Conservation (phyloP, 2,113 vertebrate species). For the Neopipo cinnamomea region DNA sequence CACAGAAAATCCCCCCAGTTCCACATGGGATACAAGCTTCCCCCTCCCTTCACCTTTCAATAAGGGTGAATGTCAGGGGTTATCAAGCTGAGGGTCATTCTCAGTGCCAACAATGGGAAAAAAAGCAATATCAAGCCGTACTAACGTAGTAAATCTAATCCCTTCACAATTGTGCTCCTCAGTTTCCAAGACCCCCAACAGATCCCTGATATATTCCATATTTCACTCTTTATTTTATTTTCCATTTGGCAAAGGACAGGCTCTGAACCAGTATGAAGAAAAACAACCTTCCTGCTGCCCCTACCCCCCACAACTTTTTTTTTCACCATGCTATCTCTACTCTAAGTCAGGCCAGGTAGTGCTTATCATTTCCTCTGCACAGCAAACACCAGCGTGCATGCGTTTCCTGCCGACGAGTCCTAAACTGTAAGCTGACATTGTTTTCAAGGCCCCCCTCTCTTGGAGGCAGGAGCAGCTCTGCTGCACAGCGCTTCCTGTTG, state of each 20-base stretch:
- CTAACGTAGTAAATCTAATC: background rate
- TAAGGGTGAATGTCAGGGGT: background rate
- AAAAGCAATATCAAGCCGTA: background rate
- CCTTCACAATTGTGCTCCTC: background rate
- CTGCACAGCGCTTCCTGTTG: slow-evolving; percentile 79
- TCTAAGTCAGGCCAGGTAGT: slow-evolving; percentile 72
- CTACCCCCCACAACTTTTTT: background rate
- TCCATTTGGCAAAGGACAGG: slow-evolving; percentile 48
- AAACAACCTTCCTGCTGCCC: background rate
- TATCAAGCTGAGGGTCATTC: background rate
- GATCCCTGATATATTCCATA: slow-evolving; percentile 21
- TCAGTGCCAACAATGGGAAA: background rate
- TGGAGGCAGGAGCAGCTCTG: slow-evolving; percentile 56
- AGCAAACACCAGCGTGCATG: slow-evolving; percentile 53
- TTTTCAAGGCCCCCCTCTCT: slow-evolving; percentile 67
- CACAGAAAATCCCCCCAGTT: background rate
- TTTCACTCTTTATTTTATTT: slow-evolving; percentile 61
- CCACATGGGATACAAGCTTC: background rate
- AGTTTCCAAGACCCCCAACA: background rate
- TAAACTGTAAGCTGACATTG: slow-evolving; percentile 71
- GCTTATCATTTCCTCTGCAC: slow-evolving; percentile 73
- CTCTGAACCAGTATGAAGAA: slow-evolving; percentile 22
- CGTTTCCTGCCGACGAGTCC: slow-evolving; percentile 73
- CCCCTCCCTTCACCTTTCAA: background rate
- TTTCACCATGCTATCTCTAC: background rate